Conservation (phyloP, 1,140 invertebrate species). For the Wiebesia pumilae region DNA sequence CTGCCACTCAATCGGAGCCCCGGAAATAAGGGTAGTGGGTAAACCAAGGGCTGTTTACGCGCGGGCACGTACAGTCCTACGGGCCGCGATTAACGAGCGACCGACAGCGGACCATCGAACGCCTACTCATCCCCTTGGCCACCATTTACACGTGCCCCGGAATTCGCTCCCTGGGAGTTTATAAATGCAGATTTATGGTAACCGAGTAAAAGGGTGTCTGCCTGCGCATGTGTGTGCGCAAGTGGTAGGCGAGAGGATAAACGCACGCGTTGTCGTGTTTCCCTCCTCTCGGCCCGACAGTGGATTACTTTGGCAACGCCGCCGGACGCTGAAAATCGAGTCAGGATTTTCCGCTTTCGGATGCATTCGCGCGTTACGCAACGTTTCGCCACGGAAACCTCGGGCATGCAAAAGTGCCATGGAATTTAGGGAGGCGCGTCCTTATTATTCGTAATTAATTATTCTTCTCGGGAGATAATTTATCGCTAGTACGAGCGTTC, state of each 20-base stretch:
- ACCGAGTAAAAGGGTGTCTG: background rate
- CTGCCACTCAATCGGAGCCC: background rate
- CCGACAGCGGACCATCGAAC: background rate
- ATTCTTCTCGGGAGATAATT: background rate
- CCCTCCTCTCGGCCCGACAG: background rate
- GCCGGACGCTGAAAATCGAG: background rate
- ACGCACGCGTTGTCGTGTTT: background rate
- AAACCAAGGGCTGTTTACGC: slow-evolving; percentile 28
- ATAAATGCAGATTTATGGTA: slow-evolving; percentile 47
- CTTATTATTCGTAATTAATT: background rate
- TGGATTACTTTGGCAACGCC: background rate
- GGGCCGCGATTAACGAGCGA: slow-evolving; percentile 32
- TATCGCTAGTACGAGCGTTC: background rate
- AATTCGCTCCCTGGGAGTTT: background rate
- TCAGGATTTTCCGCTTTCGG: background rate
- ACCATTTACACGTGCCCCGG: background rate
- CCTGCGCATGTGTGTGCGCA: too few species aligned
- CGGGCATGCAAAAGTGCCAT: background rate
- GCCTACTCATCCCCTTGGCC: background rate
- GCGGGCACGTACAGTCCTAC: background rate
- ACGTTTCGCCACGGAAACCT: background rate
- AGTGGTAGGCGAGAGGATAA: background rate
- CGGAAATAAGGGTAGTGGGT: slow-evolving; percentile 37
- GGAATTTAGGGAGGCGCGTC: background rate
- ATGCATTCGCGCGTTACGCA: background rate